phyloP scores from a whole-genome alignment of 2,797 vertebrate genomes.

The Sebastes trivittatus region DNA sequence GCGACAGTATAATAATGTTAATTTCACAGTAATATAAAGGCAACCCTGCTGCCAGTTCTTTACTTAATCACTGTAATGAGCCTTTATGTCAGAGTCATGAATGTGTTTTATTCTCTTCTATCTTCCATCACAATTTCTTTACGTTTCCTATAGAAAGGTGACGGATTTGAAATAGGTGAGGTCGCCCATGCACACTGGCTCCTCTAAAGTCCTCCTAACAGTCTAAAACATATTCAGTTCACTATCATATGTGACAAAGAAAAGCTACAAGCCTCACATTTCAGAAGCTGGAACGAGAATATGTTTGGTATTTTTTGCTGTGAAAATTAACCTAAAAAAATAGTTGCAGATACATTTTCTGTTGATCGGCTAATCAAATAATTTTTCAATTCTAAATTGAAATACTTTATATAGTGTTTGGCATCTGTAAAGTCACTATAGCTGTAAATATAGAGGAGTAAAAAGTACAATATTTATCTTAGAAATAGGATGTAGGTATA shows the following conservation, averaged over 20 bases:
- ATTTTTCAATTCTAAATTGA: not conserved
- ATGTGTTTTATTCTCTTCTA: not conserved
- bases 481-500: not conserved
- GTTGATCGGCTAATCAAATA: not conserved
- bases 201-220: not conserved
- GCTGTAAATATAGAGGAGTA: not conserved
- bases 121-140: not conserved
- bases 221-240: no score
- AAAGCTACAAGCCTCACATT: no score
- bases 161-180: conserved; percentile 75
- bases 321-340: not conserved
- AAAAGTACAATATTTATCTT: not conserved
- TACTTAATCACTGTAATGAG: not conserved
- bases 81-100: not conserved
- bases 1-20: no score
- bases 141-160: conserved; percentile 56
- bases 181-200: conserved; percentile 81
- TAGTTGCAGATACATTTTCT: not conserved
- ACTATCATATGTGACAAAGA: no score
- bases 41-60: no score
- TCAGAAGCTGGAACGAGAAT: no score
- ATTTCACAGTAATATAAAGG: no score
- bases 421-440: not conserved
- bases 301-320: not conserved
- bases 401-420: not conserved